A percentile compares a stretch with the other conserved stretches of the same genome.
These are phyloP conservation scores for Acrocephalus kingi DNA, from an alignment of 2,113 vertebrate genomes.

Conservation along the genomic window DNA sequence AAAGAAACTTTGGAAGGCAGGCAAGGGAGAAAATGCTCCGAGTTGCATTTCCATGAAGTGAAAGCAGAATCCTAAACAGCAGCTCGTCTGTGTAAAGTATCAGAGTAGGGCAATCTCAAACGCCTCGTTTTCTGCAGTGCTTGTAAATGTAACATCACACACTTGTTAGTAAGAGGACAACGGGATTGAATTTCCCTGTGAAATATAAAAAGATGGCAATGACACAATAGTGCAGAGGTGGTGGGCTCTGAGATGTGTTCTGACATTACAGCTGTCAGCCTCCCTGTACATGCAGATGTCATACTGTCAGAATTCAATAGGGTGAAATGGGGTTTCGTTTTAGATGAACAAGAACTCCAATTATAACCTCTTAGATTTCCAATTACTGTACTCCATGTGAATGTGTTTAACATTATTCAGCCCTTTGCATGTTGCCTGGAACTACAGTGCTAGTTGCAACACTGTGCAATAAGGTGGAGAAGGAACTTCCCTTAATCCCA, in stretches of 20 bases:
- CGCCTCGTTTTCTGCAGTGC: background rate
- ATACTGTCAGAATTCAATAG: conserved; percentile 15
- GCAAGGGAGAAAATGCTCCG: background rate
- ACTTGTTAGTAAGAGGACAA: background rate
- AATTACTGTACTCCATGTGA: background rate
- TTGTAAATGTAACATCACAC: background rate
- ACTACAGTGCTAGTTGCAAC: background rate
- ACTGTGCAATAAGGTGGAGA: background rate
- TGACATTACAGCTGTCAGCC: background rate
- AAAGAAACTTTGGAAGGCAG: background rate
- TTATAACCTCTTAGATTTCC: conserved; percentile 8
- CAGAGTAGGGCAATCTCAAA: background rate
- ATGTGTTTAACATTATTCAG: background rate
- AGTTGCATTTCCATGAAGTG: background rate
- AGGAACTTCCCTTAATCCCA: background rate
- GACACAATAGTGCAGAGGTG: background rate
- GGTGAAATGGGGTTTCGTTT: conserved; percentile 35
- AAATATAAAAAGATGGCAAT: background rate
- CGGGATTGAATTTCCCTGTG: background rate
- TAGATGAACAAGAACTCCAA: conserved; percentile 29
- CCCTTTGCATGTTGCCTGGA: background rate
- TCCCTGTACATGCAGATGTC: background rate
- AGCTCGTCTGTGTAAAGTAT: background rate
- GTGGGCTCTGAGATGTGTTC: background rate
- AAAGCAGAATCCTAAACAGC: background rate